These are phyloP conservation scores for Nematolebias whitei DNA, from an alignment of 2,113 vertebrate genomes.

Conservation along the genomic window DNA sequence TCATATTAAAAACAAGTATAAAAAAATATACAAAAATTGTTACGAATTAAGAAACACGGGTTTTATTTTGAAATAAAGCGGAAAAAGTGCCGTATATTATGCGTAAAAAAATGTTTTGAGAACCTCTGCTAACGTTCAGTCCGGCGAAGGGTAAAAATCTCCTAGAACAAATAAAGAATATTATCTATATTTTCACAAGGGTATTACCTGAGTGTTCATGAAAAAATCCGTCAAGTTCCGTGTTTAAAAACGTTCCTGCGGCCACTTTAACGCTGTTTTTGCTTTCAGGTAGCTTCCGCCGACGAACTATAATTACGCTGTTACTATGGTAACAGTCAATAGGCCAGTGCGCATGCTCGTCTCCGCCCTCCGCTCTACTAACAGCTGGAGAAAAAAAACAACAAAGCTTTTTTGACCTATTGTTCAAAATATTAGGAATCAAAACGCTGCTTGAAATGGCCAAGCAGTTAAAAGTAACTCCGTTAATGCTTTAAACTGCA, in stretches of 20 bases:
- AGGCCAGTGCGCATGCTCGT: background rate
- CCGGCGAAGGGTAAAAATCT: background rate
- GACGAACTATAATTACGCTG: constrained; percentile 37
- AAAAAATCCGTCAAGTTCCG: background rate
- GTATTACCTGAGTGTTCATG: constrained; percentile 41
- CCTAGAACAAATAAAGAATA: background rate
- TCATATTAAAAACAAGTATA: no score
- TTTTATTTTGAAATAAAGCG: constrained; percentile 40
- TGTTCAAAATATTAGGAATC: no score
- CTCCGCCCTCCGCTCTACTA: constrained; percentile 19
- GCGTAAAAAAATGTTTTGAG: background rate
- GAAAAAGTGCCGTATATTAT: background rate
- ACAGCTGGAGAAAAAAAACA: background rate
- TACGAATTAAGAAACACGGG: background rate
- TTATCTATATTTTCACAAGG: background rate
- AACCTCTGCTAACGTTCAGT: constrained; percentile 11
- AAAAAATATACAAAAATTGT: no score
- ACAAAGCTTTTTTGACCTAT: no score
- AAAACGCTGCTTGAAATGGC: no score
- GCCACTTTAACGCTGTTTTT: constrained; percentile 12
- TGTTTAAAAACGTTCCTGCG: background rate
- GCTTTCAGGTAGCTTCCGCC: background rate
- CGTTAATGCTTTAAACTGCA: no score
- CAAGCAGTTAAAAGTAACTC: no score
- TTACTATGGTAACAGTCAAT: constrained; percentile 52